Evolutionary conservation across 2,113 vertebrate genomes (phyloP), one percentile per base, ranked within the genome.

Genomic region (Piaya cayana): DNA sequence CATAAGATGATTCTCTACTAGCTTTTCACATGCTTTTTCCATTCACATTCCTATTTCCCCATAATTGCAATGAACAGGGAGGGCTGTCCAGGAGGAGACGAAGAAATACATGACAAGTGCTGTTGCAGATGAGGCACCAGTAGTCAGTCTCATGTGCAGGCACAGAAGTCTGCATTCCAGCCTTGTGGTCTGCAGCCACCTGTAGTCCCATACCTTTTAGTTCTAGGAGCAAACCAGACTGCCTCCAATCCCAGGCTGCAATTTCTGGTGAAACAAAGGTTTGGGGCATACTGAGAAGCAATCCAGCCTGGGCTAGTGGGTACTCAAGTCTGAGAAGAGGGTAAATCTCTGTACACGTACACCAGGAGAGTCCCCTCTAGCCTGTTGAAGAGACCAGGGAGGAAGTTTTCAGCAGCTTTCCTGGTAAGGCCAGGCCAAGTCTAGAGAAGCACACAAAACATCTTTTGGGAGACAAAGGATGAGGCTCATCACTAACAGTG

Each of bases 391-490:
- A 59, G 25, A 52, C 18, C 11, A 25, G 15, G 32, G n/a, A 47
- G 22, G n/a, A 70, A 39, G 25, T 50, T 29, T 58, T 43, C 2
- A 1, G 74, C 17, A 63, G 42, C 18, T 58, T 12, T n/a, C 47
- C 58, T 26, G 20, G 42, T 37, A 11, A 27, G 32, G 27, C 56
- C 63, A 37, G 21, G 18, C 56, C 56, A 47, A 1, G 5, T 14
- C 7, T 0, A 59, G 21, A 12, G 37, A 90, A 53, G 43, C 1
- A 2, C 30, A 36, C 1, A 1, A n/a, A 49, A 60, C 4, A 1
- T 16, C 42, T 17, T 3, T 50, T 13, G 10, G 22, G 13, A 86
- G 16, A 15, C 32, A 1, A 0, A 22, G 16, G 11, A 50, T 8
- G 20, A 20, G 55, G 30, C 22, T 65, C 52, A 60, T 9, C 36